Percentiles rank a stretch among this genome's conserved stretches.
Conservation (phyloP, 2,888 invertebrate genomes). For the Oscheius sp. region DNA sequence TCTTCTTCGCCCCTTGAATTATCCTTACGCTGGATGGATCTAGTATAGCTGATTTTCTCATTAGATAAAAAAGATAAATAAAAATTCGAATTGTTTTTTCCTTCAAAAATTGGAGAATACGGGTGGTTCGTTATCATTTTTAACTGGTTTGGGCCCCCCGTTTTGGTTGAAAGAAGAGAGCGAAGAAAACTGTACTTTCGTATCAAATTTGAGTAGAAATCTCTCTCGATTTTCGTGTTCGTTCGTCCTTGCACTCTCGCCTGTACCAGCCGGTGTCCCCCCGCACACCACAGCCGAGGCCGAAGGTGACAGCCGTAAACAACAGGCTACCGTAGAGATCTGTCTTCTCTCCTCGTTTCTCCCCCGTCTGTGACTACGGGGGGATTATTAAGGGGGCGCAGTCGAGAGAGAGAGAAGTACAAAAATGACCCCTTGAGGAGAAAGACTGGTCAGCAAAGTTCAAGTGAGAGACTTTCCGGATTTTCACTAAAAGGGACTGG, state of each 20-base stretch:
- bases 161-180: too few relatives aligned
- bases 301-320: slow-evolving; percentile 29
- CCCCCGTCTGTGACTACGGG: not conserved
- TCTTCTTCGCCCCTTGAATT: too few relatives aligned
- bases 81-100: too few relatives aligned
- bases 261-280: slow-evolving; percentile 28
- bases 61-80: too few relatives aligned
- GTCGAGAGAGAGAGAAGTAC: too few relatives aligned
- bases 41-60: too few relatives aligned
- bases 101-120: too few relatives aligned
- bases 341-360: not conserved
- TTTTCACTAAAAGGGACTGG: slow-evolving; percentile 13
- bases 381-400: too few relatives aligned
- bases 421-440: not conserved
- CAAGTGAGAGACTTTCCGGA: slow-evolving; percentile 11
- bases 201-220: not conserved
- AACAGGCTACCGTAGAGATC: slow-evolving; percentile 16
- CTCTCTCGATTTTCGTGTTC: not conserved
- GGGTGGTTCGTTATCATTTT: too few relatives aligned
- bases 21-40: too few relatives aligned
- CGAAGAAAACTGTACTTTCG: too few relatives aligned
- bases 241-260: slow-evolving; percentile 31
- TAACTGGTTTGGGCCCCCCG: too few relatives aligned
- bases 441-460: not conserved
- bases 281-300: slow-evolving; percentile 18